These are phyloP conservation scores for Lytechinus pictus DNA, from an alignment of 35 echinoderm and acorn worm species.

Conservation along the genomic window DNA sequence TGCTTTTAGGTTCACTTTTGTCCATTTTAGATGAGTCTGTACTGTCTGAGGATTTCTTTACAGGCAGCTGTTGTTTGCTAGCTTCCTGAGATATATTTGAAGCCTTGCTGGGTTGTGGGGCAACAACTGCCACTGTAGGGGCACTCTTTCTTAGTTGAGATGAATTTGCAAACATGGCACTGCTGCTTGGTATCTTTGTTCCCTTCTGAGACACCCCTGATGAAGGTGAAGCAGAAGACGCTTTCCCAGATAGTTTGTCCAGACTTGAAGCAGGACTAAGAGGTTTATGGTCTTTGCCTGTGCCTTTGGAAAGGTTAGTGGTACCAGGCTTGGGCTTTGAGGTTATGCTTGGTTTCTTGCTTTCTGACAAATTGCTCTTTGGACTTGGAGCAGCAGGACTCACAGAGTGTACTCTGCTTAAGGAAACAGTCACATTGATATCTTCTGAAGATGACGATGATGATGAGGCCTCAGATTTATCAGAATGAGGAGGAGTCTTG, in stretches of 20 bases:
- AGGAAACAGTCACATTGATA: slow-evolving; percentile 57
- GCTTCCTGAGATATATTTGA: not conserved
- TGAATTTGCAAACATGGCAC: slow-evolving; percentile 36
- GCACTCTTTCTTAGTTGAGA: slow-evolving; percentile 52
- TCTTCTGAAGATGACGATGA: slow-evolving; percentile 86
- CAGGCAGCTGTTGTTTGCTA: not conserved
- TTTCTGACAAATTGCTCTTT: not conserved
- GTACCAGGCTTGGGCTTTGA: slow-evolving; percentile 47
- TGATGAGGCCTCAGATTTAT: slow-evolving; percentile 70
- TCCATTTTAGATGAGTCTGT: slow-evolving; percentile 20
- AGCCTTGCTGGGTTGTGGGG: slow-evolving; percentile 47
- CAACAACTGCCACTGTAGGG: slow-evolving; percentile 37
- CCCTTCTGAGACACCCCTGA: slow-evolving; percentile 59
- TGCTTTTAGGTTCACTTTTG: slow-evolving; percentile 39
- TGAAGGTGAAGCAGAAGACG: not conserved
- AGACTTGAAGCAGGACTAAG: slow-evolving; percentile 72
- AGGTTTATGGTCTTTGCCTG: not conserved
- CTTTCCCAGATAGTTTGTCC: slow-evolving; percentile 52
- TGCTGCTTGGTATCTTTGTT: slow-evolving; percentile 70
- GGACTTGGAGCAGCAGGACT: slow-evolving; percentile 36
- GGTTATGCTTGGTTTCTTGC: slow-evolving; percentile 37
- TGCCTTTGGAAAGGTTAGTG: slow-evolving; percentile 24
- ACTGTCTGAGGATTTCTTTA: not conserved
- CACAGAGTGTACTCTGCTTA: not conserved
- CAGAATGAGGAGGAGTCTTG: slow-evolving; percentile 65